phyloP scores from a whole-genome alignment of 2,888 invertebrate species.

The Sympetrum striolatum region DNA sequence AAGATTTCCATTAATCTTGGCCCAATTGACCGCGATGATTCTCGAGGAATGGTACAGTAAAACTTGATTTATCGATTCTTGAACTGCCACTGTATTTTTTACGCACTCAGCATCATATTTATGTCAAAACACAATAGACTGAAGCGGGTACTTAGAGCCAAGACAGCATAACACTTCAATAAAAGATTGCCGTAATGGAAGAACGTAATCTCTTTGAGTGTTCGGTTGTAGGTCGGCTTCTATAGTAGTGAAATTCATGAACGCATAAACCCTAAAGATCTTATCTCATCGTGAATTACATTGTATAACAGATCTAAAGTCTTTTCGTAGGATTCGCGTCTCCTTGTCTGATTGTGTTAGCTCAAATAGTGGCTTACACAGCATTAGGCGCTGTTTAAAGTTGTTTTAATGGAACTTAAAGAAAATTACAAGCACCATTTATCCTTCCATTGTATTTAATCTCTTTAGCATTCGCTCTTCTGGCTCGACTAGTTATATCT shows the following conservation, averaged over 20 bases:
- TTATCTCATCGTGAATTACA: background rate
- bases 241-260: background rate
- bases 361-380: background rate
- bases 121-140: background rate
- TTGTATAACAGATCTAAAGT: background rate
- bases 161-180: background rate
- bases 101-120: background rate
- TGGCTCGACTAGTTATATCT: no score
- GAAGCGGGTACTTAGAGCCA: background rate
- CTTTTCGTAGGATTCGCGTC: background rate
- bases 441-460: no score
- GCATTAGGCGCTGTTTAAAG: no score
- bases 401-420: no score
- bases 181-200: background rate
- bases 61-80: background rate
- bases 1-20: background rate
- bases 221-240: background rate
- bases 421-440: no score
- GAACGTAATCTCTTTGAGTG: background rate
- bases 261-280: background rate
- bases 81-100: background rate
- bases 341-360: background rate
- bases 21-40: background rate
- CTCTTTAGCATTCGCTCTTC: no score
- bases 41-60: background rate